These are phyloP conservation scores for Stomorhina lunata DNA, from an alignment of 2,888 invertebrate species.

Conservation along the genomic window DNA sequence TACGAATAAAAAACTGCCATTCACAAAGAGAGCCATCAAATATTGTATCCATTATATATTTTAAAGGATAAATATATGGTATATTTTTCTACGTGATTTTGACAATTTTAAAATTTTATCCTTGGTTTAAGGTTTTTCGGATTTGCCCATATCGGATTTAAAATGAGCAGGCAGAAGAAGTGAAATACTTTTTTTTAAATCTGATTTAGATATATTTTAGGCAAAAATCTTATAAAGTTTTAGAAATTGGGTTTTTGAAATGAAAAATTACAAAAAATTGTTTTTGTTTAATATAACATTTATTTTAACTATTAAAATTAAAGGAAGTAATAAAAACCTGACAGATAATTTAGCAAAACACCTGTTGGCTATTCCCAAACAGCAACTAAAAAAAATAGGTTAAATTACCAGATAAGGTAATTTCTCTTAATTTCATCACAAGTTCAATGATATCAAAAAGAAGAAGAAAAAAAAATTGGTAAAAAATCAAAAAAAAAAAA, in stretches of 20 bases:
- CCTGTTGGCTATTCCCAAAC: too few species aligned
- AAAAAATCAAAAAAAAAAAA: conserved; percentile 4
- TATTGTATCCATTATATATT: too few species aligned
- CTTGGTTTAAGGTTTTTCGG: too few species aligned
- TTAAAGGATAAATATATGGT: too few species aligned
- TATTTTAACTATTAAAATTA: background rate
- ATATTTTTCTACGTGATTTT: too few species aligned
- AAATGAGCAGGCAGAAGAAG: too few species aligned
- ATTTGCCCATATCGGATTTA: too few species aligned
- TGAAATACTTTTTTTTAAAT: background rate
- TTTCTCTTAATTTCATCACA: background rate
- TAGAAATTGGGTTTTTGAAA: background rate
- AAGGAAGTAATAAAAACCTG: too few species aligned
- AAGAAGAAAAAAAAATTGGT: background rate
- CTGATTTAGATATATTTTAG: background rate
- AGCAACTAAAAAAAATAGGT: background rate
- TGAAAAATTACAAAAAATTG: background rate
- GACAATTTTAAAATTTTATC: too few species aligned
- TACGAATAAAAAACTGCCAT: too few species aligned
- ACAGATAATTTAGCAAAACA: too few species aligned
- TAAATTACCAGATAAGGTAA: background rate
- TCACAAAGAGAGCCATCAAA: too few species aligned
- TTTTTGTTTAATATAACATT: background rate
- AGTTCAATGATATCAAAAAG: background rate
- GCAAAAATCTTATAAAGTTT: background rate